These are phyloP conservation scores for Carettochelys insculpta DNA, from an alignment of 2,113 vertebrate genomes.

Conservation along the genomic window DNA sequence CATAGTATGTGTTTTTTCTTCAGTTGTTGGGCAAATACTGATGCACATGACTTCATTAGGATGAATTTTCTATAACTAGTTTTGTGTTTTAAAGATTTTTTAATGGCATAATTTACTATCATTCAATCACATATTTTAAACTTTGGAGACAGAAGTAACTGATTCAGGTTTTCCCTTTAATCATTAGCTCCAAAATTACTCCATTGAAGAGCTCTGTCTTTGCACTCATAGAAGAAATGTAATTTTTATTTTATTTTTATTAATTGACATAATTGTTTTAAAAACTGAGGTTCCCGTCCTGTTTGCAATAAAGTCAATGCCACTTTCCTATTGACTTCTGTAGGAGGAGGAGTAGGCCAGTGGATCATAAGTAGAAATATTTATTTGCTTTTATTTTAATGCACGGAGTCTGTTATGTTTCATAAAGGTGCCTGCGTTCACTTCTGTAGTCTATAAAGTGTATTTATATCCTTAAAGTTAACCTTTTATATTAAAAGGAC, in stretches of 20 bases:
- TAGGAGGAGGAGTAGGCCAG: conserved; percentile 24
- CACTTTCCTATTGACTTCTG: background rate
- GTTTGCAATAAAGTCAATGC: background rate
- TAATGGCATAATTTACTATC: background rate
- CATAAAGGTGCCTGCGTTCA: conserved; percentile 65
- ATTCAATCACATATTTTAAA: background rate
- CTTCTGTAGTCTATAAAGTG: conserved; percentile 68
- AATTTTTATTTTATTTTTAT: background rate
- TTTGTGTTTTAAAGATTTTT: background rate
- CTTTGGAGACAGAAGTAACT: too few relatives aligned
- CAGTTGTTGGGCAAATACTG: background rate
- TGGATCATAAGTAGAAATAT: conserved; percentile 54
- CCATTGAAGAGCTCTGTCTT: conserved; percentile 45
- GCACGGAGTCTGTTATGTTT: conserved; percentile 45
- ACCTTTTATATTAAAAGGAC: conserved; percentile 83
- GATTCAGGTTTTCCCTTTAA: background rate
- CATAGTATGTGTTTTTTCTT: background rate
- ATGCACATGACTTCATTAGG: background rate
- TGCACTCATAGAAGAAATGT: conserved; percentile 69
- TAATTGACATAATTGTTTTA: conserved; percentile 9
- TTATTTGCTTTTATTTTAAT: conserved; percentile 67
- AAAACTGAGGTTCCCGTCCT: background rate
- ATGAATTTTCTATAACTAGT: background rate
- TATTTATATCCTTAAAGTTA: conserved; percentile 71
- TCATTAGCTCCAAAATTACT: background rate